Conservation (phyloP, 2,888 invertebrate species). For the Gymnosoma rotundatum region DNA sequence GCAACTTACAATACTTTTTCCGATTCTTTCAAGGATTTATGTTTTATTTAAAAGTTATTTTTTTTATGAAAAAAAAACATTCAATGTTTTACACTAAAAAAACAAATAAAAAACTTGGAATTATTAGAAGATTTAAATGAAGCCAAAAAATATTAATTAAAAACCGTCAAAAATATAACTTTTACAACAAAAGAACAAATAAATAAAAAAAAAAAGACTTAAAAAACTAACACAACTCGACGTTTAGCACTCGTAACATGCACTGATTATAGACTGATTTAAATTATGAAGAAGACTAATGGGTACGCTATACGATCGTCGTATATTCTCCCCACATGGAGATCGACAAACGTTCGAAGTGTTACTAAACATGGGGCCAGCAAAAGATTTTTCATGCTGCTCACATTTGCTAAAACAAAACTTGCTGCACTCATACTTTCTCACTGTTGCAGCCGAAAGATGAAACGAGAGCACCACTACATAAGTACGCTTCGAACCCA, state of each 20-base stretch:
- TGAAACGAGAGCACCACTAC: slow-evolving; percentile 63
- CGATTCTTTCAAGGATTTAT: slow-evolving; percentile 28
- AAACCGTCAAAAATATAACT: slow-evolving; percentile 23
- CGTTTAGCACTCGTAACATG: slow-evolving; percentile 68
- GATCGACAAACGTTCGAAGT: slow-evolving; percentile 83
- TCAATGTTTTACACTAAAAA: slow-evolving; percentile 59
- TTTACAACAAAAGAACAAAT: not conserved
- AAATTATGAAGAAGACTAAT: slow-evolving; percentile 58
- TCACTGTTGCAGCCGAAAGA: slow-evolving; percentile 18
- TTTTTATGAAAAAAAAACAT: slow-evolving; percentile 49
- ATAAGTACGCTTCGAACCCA: not conserved
- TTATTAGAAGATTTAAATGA: not conserved
- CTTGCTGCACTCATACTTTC: slow-evolving; percentile 58
- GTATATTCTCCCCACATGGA: slow-evolving; percentile 82
- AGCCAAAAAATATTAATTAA: no score
- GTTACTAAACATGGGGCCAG: slow-evolving; percentile 81
- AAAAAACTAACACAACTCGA: slow-evolving; percentile 69
- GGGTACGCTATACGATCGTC: slow-evolving; percentile 76
- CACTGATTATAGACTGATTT: slow-evolving; percentile 66
- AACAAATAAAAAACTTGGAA: slow-evolving; percentile 38
- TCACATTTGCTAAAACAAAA: slow-evolving; percentile 63
- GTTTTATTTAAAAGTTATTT: slow-evolving; percentile 45
- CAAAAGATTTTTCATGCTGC: slow-evolving; percentile 78
- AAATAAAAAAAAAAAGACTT: slow-evolving; percentile 6
- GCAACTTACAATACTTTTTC: slow-evolving; percentile 9